Percentiles rank a stretch among this genome's conserved stretches.
Conservation (phyloP, 1,140 invertebrate genomes). For the Pollicipes pollicipes region DNA sequence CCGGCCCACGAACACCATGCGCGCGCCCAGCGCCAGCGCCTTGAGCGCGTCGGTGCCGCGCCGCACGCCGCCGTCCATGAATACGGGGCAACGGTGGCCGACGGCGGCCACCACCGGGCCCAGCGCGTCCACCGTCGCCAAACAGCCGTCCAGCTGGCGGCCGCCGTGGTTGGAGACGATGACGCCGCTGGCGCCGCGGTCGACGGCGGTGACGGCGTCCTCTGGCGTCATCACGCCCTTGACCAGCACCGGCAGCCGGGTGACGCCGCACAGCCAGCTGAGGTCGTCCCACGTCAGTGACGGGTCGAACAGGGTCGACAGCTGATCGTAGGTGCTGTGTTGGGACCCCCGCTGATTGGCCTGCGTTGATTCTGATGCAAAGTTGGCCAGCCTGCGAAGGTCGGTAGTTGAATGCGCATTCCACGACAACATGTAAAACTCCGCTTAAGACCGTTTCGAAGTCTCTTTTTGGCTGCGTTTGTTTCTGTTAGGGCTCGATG, state of each 20-base stretch:
- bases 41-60: constrained; percentile 79
- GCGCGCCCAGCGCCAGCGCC: constrained; percentile 74
- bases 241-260: constrained; percentile 60
- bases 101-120: constrained; percentile 63
- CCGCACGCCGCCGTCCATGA: constrained; percentile 70
- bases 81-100: constrained; percentile 51
- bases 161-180: constrained; percentile 85
- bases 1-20: constrained; percentile 76
- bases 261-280: constrained; percentile 45
- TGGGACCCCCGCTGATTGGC: no score
- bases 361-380: constrained; percentile 19
- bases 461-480: no score
- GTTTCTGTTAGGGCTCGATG: no score
- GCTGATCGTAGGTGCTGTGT: constrained; percentile 50
- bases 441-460: no score
- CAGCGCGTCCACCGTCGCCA: constrained; percentile 65
- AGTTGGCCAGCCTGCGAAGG: constrained; percentile 30
- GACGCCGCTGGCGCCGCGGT: constrained; percentile 54
- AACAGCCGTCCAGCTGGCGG: constrained; percentile 67
- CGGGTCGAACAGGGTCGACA: constrained; percentile 52
- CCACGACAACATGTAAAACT: no score
- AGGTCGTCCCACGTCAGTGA: constrained; percentile 67
- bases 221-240: constrained; percentile 78
- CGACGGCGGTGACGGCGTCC: constrained; percentile 56
- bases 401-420: no score